Evolutionary conservation across 2,888 invertebrate genomes (phyloP), one percentile per base, ranked within the genome.

Genomic region (Asteroscopus sphinx): DNA sequence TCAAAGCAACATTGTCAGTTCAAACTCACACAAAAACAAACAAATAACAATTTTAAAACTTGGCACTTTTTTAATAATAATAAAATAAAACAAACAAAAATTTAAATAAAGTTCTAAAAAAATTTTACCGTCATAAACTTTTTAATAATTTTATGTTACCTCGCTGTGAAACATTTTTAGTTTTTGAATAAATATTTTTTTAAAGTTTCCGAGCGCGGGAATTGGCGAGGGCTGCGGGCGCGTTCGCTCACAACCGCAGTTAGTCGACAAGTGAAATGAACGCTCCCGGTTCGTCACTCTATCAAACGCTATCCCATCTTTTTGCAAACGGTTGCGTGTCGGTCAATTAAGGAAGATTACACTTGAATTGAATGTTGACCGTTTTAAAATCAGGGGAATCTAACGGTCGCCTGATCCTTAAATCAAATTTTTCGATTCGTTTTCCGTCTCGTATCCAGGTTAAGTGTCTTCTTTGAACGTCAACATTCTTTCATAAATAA

Each of bases 181-280:
- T 67, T 68, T 48, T 21, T 67, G 76, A 72, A 66, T n/a, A 68
- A 62, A 60, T 66, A 58, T 73, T 47, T 70, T 73, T 73, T 56
- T 28, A 57, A 77, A 78, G 70, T 72, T 74, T 59, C 53, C 68
- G 69, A 67, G 69, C 75, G 77, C 79, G 74, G 62, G 68, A 57
- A 57, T 35, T 21, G 37, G 44, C 66, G 66, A 58, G 57, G 71
- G 63, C 76, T 41, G 44, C 72, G 76, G 74, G 80, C 82, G 81
- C 90, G 86, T 79, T 80, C 86, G 83, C 66, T 80, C 88, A 40
- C 76, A 57, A 55, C 80, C 80, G 75, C 82, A 76, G 77, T 82
- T 79, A 77, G 76, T 81, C 80, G 83, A 82, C 86, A 87, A 91
- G 83, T 91, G 91, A 86, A 83, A 79, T 76, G 77, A 67, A 73